These are phyloP conservation scores for Trogon melanurus DNA, from an alignment of 2,113 vertebrate genomes.

Conservation along the genomic window DNA sequence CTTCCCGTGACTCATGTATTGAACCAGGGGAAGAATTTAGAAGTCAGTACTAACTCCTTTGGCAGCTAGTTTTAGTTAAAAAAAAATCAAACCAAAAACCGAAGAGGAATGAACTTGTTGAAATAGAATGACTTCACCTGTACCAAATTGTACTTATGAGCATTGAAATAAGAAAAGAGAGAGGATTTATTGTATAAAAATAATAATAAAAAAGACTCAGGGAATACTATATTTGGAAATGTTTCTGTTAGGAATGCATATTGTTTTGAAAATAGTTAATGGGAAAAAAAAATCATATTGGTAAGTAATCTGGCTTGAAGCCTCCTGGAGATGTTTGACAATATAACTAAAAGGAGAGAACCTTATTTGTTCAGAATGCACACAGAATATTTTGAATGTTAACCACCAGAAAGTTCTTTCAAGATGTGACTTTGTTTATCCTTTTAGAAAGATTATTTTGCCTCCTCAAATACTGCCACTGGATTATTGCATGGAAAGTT, in stretches of 20 bases:
- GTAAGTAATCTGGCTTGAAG: background rate
- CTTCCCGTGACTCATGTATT: background rate
- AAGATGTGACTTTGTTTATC: background rate
- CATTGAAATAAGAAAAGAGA: background rate
- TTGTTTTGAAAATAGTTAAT: slow-evolving; percentile 28
- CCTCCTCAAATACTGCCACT: background rate
- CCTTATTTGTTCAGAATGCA: background rate
- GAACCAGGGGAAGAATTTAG: background rate
- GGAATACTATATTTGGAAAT: background rate
- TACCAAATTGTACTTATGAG: background rate
- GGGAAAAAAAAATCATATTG: background rate
- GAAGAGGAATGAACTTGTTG: background rate
- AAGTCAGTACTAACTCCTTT: background rate
- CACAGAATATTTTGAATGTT: background rate
- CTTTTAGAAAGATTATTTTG: background rate
- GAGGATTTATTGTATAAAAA: background rate
- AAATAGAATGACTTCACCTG: background rate
- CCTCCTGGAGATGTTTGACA: background rate
- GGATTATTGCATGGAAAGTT: background rate
- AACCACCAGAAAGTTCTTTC: background rate
- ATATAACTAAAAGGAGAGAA: background rate
- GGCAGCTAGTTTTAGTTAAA: background rate
- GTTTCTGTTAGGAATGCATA: background rate
- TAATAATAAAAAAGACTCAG: too few relatives aligned
- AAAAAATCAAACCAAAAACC: background rate